phyloP scores from a whole-genome alignment of 2,797 vertebrate species.

The Taeniopygia guttata region DNA sequence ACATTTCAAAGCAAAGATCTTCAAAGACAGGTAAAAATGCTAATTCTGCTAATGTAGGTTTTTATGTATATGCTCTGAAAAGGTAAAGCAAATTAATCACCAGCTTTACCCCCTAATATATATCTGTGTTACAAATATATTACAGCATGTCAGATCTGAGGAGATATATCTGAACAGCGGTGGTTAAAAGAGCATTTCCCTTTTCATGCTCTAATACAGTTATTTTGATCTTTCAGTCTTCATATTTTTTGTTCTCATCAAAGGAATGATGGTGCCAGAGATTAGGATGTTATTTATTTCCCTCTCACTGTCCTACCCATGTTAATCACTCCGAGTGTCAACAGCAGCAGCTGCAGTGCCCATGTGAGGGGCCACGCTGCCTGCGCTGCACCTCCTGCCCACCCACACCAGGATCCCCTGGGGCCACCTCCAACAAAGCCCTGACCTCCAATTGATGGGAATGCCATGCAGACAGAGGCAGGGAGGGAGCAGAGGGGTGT shows the following conservation, averaged over 20 bases:
- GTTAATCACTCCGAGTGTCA: slow-evolving; percentile 61
- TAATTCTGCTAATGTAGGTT: slow-evolving; percentile 70
- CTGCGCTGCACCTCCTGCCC: background rate
- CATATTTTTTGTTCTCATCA: slow-evolving; percentile 70
- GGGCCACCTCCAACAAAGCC: background rate
- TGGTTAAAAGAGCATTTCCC: slow-evolving; percentile 66
- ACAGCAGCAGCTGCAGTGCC: background rate
- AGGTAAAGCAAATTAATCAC: slow-evolving; percentile 69
- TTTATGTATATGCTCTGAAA: slow-evolving; percentile 71
- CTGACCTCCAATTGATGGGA: background rate
- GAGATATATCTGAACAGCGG: slow-evolving; percentile 53
- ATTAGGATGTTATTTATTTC: slow-evolving; percentile 62
- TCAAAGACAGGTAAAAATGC: slow-evolving; percentile 70
- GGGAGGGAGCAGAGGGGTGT: too few relatives aligned
- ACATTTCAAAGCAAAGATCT: slow-evolving; percentile 65
- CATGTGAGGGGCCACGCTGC: rapidly evolving
- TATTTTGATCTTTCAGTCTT: slow-evolving; percentile 66
- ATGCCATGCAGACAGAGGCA: background rate
- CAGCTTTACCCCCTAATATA: slow-evolving; percentile 63
- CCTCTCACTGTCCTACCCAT: slow-evolving; percentile 42
- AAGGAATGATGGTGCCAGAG: slow-evolving; percentile 56
- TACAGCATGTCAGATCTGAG: slow-evolving; percentile 69
- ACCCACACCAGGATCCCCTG: background rate
- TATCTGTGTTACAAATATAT: slow-evolving; percentile 65
- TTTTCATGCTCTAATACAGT: slow-evolving; percentile 67